Evolutionary conservation across 2,797 vertebrate species (phyloP).

Genomic region (Tokudaia muenninki): DNA sequence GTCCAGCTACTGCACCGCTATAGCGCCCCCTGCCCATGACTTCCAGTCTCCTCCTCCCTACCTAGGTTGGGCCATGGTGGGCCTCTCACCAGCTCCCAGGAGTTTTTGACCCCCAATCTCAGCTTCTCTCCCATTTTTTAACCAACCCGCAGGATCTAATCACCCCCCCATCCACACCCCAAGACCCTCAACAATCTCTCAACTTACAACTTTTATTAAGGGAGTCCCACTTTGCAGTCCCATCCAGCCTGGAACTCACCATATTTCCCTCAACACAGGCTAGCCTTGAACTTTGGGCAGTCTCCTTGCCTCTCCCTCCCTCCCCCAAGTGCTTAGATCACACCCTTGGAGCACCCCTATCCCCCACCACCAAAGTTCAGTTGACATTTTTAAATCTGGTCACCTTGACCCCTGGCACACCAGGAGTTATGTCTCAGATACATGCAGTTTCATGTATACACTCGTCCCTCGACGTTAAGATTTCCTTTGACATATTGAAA

Average conservation of each 20-base stretch:
- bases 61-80: background rate
- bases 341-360: too few relatives aligned
- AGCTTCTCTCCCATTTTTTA: background rate
- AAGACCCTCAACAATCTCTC: background rate
- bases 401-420: background rate
- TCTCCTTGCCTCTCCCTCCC: background rate
- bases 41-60: background rate
- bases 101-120: fast-evolving
- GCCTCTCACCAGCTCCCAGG: fast-evolving
- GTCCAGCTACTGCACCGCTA: fast-evolving
- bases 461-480: background rate
- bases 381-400: background rate
- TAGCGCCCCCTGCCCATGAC: fast-evolving
- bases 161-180: background rate
- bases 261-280: background rate
- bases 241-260: background rate
- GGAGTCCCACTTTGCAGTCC: background rate
- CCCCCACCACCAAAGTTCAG: background rate
- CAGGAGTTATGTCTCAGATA: fast-evolving
- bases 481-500: background rate
- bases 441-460: background rate
- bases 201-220: background rate
- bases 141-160: background rate
- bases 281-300: background rate
- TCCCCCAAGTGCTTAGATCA: background rate